Evolutionary conservation across 2,888 invertebrate genomes (phyloP).

Genomic region (Drosophila peninsularis): DNA sequence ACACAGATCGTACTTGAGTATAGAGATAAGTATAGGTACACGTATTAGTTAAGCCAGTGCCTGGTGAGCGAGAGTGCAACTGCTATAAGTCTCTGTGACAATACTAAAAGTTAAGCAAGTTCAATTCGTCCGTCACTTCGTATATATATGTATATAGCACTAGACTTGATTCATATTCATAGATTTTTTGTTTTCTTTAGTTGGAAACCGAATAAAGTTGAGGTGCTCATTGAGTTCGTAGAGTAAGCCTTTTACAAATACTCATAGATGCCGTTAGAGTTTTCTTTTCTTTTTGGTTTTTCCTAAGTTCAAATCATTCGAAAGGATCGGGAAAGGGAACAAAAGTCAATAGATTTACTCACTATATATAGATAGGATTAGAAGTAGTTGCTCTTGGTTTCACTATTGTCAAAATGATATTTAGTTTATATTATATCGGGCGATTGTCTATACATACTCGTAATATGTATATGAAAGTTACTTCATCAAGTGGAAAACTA

Average conservation of each 20-base stretch:
- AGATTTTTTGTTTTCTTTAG: constrained; percentile 14
- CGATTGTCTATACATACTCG: constrained; percentile 63
- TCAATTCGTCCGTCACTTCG: constrained; percentile 31
- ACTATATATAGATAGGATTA: constrained; percentile 8
- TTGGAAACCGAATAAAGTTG: constrained; percentile 72
- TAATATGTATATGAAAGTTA: constrained; percentile 32
- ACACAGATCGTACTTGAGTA: constrained; percentile 3
- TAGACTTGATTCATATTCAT: constrained; percentile 30
- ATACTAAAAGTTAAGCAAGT: constrained; percentile 48
- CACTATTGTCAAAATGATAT: constrained; percentile 69
- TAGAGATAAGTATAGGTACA: constrained; percentile 19
- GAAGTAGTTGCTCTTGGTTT: constrained; percentile 14
- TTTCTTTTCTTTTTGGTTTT: constrained; percentile 10
- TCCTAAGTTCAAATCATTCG: constrained; percentile 36
- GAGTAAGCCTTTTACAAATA: constrained; percentile 57
- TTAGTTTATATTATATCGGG: constrained; percentile 31
- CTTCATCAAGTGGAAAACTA: background rate
- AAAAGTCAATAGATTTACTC: constrained; percentile 6
- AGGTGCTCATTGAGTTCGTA: constrained; percentile 64
- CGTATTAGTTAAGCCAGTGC: constrained; percentile 13
- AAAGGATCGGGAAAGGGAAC: constrained; percentile 19
- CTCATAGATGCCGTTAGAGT: constrained; percentile 14
- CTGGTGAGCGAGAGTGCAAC: background rate
- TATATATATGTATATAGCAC: constrained; percentile 24
- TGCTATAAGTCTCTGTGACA: constrained; percentile 36